Evolutionary conservation across 2,888 invertebrate genomes (phyloP), one percentile per base, ranked within the genome.

Genomic region (Aphidius colemani): DNA sequence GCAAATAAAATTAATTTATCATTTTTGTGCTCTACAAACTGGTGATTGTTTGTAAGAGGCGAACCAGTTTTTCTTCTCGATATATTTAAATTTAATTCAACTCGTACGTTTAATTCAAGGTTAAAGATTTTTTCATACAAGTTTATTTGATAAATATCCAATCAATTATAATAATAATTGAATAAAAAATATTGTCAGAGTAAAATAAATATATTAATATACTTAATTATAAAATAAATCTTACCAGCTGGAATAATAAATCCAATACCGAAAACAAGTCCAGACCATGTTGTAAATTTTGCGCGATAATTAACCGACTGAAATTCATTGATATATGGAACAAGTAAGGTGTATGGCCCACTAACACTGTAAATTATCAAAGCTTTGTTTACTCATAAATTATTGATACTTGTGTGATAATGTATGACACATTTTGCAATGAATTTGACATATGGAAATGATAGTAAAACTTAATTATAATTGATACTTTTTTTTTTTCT

Each of bases 331-430:
- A 92, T 74, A 78, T 91, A 92, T 0, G 90, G 86, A 74, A 89
- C 86, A 53, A 91, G 80, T 6, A 92, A 88, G 0, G 92, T 90
- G 75, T 89, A 89, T 1, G 93, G 92, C 1, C 93, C 93, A 70
- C 87, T 87, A 63, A 86, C 85, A 66, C 89, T 89, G 72, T 71
- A 63, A 59, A 77, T 84, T 8, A 39, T 41, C 7, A 49, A 50
- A 49, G 8, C 7, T 55, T 55, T 10, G 13, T 43, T 11, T 30
- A 43, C 11, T 43, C n/a, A 13, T 44, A 43, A 9, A 43, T n/a
- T 84, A 6, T 84, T 85, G 75, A 72, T 79, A 78, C 64, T 60
- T 30, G 46, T 18, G 53, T 59, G 57, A 8, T 6, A 48, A 7
- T 48, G 3, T 48, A 13, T 8, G 48, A 48, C 30, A 48, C 13